Conservation (phyloP, 2,888 invertebrate species). For the Trachelus tabidus region DNA sequence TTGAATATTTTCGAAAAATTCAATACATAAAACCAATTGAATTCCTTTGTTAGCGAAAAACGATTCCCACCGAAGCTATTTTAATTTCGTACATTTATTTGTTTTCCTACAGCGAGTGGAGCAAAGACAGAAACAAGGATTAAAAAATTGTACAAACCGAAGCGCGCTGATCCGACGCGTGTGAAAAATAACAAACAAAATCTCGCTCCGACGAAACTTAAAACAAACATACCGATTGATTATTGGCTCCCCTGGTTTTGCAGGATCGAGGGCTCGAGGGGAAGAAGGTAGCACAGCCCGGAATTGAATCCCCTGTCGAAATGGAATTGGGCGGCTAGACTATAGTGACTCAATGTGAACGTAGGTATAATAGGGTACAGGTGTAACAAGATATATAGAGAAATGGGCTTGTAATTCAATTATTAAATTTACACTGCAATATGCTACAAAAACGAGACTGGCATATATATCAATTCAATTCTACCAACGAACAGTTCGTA, state of each 20-base stretch:
- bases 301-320: constrained; percentile 41
- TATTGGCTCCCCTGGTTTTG: constrained; percentile 28
- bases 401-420: constrained; percentile 32
- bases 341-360: neutral
- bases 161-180: constrained; percentile 41
- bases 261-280: neutral
- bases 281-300: neutral
- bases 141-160: constrained; percentile 4
- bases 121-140: neutral
- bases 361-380: neutral
- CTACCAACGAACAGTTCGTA: neutral
- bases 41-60: neutral
- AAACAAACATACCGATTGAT: constrained; percentile 54
- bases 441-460: neutral
- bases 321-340: constrained; percentile 37
- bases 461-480: neutral
- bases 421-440: constrained; percentile 25
- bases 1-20: neutral
- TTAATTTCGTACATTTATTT: neutral
- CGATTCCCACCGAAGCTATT: neutral
- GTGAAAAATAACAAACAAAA: constrained; percentile 52
- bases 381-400: neutral
- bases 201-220: constrained; percentile 41
- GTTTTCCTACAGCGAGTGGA: constrained; percentile 1
- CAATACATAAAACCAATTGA: neutral